These are phyloP conservation scores for Mirza zaza DNA, from an alignment of 2,113 vertebrate genomes.

Conservation along the genomic window DNA sequence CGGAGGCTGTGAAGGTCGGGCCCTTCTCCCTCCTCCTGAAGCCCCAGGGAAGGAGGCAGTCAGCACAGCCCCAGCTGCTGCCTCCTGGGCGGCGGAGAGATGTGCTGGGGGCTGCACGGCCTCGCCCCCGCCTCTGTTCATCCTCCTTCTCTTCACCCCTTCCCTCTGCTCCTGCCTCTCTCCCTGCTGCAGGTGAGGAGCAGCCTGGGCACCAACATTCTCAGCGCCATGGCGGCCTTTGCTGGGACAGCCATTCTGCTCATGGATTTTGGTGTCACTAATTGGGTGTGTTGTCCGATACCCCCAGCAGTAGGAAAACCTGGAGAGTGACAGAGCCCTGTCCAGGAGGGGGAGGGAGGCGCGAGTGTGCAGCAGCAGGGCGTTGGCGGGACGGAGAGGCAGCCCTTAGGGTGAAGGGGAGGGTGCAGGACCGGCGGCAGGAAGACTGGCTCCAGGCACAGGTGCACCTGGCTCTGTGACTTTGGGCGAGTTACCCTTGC, in stretches of 20 bases:
- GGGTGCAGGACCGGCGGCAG: accelerated
- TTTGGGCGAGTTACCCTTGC: background rate
- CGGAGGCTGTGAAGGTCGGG: background rate
- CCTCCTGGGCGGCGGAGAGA: background rate
- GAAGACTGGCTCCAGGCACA: background rate
- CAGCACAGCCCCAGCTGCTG: accelerated
- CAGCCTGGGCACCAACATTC: constrained; percentile 70
- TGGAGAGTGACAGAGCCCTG: background rate
- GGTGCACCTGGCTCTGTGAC: background rate
- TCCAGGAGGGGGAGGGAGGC: background rate
- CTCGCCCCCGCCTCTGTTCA: accelerated
- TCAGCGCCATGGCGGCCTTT: constrained; percentile 64
- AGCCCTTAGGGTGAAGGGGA: background rate
- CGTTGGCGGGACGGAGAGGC: accelerated
- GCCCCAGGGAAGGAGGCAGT: background rate
- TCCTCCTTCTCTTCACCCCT: background rate
- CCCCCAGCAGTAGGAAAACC: no score
- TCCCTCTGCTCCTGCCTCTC: background rate
- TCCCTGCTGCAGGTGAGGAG: constrained; percentile 59
- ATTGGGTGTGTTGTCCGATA: constrained; percentile 48
- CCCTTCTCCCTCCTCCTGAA: no score
- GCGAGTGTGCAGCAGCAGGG: accelerated
- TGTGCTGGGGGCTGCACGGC: background rate
- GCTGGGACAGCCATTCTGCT: constrained; percentile 61
- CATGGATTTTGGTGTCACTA: constrained; percentile 68